Percentiles rank a stretch among this genome's conserved stretches.
phyloP scores from a whole-genome alignment of 1,140 invertebrate species.

The Scaptomyza graminum region DNA sequence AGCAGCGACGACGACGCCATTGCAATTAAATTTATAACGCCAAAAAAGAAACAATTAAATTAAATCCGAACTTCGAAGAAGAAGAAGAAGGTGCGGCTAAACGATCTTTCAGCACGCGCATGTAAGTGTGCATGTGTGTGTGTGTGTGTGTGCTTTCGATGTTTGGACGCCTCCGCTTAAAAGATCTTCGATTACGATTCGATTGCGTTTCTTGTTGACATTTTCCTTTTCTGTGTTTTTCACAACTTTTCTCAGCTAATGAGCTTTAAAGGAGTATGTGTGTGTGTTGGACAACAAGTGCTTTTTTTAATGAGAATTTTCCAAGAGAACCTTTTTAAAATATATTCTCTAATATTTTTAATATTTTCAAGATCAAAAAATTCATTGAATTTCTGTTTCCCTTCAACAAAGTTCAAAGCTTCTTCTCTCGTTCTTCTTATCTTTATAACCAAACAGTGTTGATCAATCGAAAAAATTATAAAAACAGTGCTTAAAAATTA shows the following conservation, averaged over 20 bases:
- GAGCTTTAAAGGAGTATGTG: slow-evolving; percentile 6
- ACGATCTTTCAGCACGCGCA: slow-evolving; percentile 33
- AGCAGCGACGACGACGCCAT: slow-evolving; percentile 22
- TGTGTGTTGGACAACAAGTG: slow-evolving; percentile 59
- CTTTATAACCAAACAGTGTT: slow-evolving; percentile 30
- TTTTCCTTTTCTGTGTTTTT: slow-evolving; percentile 44
- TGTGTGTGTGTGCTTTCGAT: slow-evolving; percentile 7
- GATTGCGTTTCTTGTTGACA: slow-evolving; percentile 34
- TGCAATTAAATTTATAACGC: slow-evolving; percentile 65
- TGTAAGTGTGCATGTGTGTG: slow-evolving; percentile 30
- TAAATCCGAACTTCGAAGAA: slow-evolving; percentile 42
- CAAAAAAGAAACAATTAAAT: slow-evolving; percentile 76
- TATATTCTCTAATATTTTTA: neutral
- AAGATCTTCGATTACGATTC: slow-evolving; percentile 28
- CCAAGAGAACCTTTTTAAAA: too few species aligned
- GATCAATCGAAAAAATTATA: slow-evolving; percentile 20
- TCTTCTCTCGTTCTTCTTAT: slow-evolving; percentile 11
- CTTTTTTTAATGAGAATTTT: slow-evolving; percentile 1
- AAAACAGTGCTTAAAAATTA: slow-evolving; percentile 46
- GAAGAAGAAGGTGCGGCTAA: slow-evolving; percentile 40
- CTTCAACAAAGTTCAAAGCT: too few species aligned
- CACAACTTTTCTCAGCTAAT: slow-evolving; percentile 43
- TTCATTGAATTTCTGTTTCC: neutral
- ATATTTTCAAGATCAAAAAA: neutral
- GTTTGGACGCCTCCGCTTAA: slow-evolving; percentile 4